A percentile compares a stretch with the other conserved stretches of the same genome.
These are phyloP conservation scores for Philonicus albiceps DNA, from an alignment of 2,888 invertebrate species.

Conservation along the genomic window DNA sequence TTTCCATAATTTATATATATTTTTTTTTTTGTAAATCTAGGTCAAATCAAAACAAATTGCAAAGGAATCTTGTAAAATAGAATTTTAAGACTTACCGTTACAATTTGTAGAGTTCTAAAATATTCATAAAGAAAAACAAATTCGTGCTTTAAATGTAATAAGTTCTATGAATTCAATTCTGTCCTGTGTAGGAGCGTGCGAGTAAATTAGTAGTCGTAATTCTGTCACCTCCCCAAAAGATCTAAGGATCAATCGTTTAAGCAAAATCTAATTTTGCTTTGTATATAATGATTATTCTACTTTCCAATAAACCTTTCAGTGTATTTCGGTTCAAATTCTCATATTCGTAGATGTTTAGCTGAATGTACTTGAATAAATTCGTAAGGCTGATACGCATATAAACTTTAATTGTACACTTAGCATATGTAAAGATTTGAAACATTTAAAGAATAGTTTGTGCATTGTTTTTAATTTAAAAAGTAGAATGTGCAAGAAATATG, in stretches of 20 bases:
- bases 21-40: background rate
- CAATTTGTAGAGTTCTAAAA: slow-evolving; percentile 40
- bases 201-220: slow-evolving; percentile 2
- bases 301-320: background rate
- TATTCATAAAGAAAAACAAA: slow-evolving; percentile 14
- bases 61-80: slow-evolving; percentile 32
- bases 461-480: background rate
- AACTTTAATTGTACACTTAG: background rate
- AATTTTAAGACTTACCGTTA: slow-evolving; percentile 37
- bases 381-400: background rate
- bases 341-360: background rate
- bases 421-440: background rate
- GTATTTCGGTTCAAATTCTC: background rate
- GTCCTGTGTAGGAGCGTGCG: slow-evolving; percentile 11
- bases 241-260: background rate
- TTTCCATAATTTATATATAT: background rate
- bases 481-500: background rate
- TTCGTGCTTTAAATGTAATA: slow-evolving; percentile 39
- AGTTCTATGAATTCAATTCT: slow-evolving; percentile 37
- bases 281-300: background rate
- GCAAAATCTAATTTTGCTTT: slow-evolving; percentile 27
- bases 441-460: background rate
- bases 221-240: background rate
- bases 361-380: background rate
- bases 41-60: slow-evolving; percentile 15